phyloP scores from a whole-genome alignment of 2,113 vertebrate species.

The Beaufortia kweichowensis region DNA sequence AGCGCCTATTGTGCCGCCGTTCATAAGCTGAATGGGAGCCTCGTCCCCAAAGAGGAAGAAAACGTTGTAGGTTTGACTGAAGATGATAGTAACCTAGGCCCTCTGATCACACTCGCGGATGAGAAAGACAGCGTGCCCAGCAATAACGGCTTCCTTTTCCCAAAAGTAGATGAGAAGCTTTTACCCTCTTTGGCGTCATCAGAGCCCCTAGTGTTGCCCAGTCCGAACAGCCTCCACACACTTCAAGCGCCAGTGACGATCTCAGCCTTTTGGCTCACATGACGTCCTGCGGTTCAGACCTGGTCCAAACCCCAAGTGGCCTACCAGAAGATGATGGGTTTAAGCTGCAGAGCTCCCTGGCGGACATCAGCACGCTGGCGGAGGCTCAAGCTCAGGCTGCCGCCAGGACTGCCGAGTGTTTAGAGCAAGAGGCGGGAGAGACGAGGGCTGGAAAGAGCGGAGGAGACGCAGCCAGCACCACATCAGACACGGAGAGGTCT shows the following conservation, averaged over 20 bases:
- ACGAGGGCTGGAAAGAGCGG: constrained; percentile 84
- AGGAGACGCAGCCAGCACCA: constrained; percentile 81
- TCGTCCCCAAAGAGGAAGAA: constrained; percentile 83
- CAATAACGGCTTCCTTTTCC: constrained; percentile 93
- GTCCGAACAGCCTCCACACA: constrained; percentile 78
- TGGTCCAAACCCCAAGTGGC: constrained; percentile 79
- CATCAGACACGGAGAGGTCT: constrained; percentile 92
- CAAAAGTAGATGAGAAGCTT: constrained; percentile 94
- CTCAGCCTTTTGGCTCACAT: constrained; percentile 94
- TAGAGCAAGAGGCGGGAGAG: constrained; percentile 80
- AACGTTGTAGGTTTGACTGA: constrained; percentile 65
- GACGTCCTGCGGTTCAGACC: constrained; percentile 82
- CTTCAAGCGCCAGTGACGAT: constrained; percentile 86
- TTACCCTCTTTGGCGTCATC: constrained; percentile 87
- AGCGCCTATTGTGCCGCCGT: constrained; percentile 94
- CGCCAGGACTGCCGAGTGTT: constrained; percentile 75
- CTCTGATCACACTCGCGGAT: constrained; percentile 93
- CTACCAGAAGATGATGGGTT: constrained; percentile 73
- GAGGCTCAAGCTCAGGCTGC: constrained; percentile 78
- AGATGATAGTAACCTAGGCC: constrained; percentile 88
- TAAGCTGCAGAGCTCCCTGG: constrained; percentile 79
- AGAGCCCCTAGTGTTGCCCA: constrained; percentile 84
- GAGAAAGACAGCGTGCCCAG: constrained; percentile 92
- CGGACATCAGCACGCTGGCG: constrained; percentile 80
- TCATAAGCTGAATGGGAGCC: constrained; percentile 89